These are phyloP conservation scores for Trinorchestia longiramus DNA, from an alignment of 1,140 invertebrate species.

Conservation along the genomic window DNA sequence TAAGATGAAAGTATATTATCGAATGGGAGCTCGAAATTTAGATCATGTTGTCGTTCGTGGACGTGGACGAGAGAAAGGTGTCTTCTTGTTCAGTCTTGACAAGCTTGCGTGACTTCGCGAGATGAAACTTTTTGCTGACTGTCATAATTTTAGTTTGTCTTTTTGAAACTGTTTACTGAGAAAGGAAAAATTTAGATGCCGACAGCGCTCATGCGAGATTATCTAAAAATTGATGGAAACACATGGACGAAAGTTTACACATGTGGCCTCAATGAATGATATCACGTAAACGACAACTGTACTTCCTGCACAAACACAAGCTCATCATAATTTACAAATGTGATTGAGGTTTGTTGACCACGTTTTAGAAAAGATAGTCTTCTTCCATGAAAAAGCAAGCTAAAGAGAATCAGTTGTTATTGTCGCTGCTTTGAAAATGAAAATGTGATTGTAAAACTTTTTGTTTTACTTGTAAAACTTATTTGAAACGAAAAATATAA, in stretches of 20 bases:
- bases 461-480: too few species aligned
- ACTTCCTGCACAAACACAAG: neutral
- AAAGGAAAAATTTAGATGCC: neutral
- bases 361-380: neutral
- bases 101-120: conserved; percentile 29
- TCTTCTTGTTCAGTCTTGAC: conserved; percentile 1
- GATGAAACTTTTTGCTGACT: neutral
- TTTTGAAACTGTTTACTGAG: neutral
- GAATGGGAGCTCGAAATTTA: neutral
- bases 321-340: neutral
- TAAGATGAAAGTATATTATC: too few species aligned
- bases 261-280: neutral
- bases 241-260: neutral
- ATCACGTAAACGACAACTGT: neutral
- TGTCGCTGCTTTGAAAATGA: too few species aligned
- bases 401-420: neutral
- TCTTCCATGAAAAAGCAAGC: too few species aligned
- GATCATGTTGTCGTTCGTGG: neutral
- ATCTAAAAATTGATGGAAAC: neutral
- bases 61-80: conserved; percentile 21
- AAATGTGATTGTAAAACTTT: too few species aligned
- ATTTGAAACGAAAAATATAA: too few species aligned
- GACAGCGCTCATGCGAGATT: neutral
- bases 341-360: neutral
- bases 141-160: neutral